A percentile compares a stretch with the other conserved stretches of the same genome.
These are phyloP conservation scores for Botia kubotai DNA, from an alignment of 2,797 vertebrate genomes.

Conservation along the genomic window DNA sequence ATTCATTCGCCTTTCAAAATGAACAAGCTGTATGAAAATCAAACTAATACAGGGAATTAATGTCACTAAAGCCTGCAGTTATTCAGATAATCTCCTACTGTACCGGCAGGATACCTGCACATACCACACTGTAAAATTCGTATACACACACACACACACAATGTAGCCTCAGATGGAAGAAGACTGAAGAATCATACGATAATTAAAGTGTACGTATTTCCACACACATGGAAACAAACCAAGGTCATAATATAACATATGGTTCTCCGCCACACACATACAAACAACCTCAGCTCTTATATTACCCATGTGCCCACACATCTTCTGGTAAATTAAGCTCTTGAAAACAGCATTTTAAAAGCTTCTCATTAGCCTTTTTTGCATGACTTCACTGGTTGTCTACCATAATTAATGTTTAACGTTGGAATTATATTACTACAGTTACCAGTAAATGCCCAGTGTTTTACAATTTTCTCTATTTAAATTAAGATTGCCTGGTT, in stretches of 20 bases:
- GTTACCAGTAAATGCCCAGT: slow-evolving; percentile 61
- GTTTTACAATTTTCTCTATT: slow-evolving; percentile 67
- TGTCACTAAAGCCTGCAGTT: neutral
- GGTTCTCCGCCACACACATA: slow-evolving; percentile 30
- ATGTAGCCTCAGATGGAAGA: neutral
- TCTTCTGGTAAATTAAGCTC: slow-evolving; percentile 1
- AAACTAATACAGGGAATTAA: slow-evolving; percentile 8
- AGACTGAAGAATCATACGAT: neutral
- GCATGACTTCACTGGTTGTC: slow-evolving; percentile 59
- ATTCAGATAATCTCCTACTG: neutral
- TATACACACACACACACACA: slow-evolving; percentile 11
- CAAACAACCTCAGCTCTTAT: slow-evolving; percentile 8
- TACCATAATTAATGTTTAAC: slow-evolving; percentile 72
- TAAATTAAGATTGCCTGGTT: slow-evolving; percentile 66
- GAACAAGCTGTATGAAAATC: slow-evolving; percentile 8
- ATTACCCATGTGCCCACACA: slow-evolving; percentile 32
- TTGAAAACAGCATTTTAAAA: slow-evolving; percentile 24
- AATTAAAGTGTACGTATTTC: slow-evolving; percentile 1
- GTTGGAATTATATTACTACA: slow-evolving; percentile 65
- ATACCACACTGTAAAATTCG: slow-evolving; percentile 43
- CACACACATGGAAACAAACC: slow-evolving; percentile 30
- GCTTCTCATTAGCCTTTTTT: slow-evolving; percentile 31
- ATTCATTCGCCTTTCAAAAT: neutral
- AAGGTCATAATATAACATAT: slow-evolving; percentile 33
- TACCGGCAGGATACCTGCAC: neutral